A percentile compares a stretch with the other conserved stretches of the same genome.
Conservation (phyloP, 2,797 vertebrate species). For the Sebastiscus albofasciatus region DNA sequence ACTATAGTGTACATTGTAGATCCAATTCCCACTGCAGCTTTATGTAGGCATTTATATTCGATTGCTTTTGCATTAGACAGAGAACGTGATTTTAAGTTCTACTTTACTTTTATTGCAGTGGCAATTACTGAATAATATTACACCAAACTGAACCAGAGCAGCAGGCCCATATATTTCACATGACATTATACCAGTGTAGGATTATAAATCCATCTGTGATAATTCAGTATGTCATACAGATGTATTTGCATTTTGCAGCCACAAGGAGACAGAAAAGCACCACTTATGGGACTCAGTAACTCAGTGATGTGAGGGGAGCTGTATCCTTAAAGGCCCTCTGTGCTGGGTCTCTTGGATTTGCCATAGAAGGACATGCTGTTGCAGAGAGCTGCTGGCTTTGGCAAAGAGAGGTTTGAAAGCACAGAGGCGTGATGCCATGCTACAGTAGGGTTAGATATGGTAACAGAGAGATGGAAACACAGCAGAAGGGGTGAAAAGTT, state of each 20-base stretch:
- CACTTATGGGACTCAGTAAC: not conserved
- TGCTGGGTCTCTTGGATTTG: conserved; percentile 11
- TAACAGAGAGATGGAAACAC: not conserved
- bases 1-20: not conserved
- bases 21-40: not conserved
- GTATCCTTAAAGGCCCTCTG: conserved; percentile 34
- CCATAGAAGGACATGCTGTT: conserved; percentile 63
- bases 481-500: not conserved
- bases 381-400: conserved; percentile 36
- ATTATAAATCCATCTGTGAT: not conserved
- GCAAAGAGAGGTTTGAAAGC: conserved; percentile 33
- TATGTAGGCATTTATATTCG: not conserved
- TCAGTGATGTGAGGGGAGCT: not conserved
- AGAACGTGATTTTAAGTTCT: not conserved
- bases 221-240: not conserved
- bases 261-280: conserved; percentile 40
- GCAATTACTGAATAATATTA: not conserved
- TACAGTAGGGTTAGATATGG: conserved; percentile 40
- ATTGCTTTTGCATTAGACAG: not conserved
- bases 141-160: not conserved
- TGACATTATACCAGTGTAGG: not conserved
- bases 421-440: conserved; percentile 26
- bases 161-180: not conserved
- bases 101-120: not conserved
- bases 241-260: conserved; percentile 37